These are phyloP conservation scores for Peromyscus polionotus DNA, from an alignment of 2,113 vertebrate species.

Conservation along the genomic window DNA sequence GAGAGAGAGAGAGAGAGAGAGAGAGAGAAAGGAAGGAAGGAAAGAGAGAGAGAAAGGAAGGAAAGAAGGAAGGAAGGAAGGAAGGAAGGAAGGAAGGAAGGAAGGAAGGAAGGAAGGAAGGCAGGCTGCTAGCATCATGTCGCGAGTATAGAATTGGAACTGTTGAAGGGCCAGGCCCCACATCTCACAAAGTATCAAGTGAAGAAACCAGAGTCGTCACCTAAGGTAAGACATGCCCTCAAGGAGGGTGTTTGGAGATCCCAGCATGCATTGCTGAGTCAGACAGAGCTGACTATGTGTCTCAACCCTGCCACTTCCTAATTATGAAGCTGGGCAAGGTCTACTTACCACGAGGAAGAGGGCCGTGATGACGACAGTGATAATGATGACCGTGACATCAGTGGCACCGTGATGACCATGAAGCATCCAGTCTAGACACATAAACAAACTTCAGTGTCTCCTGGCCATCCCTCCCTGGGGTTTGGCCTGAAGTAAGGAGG, in stretches of 20 bases:
- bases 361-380: background rate
- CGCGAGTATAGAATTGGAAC: background rate
- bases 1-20: too few species aligned
- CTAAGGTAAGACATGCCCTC: background rate
- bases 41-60: background rate
- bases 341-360: background rate
- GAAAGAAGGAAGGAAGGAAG: background rate
- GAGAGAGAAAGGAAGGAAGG: background rate
- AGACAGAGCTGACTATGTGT: background rate
- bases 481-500: background rate
- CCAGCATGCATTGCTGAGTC: background rate
- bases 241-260: background rate
- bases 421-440: background rate
- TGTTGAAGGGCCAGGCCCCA: background rate
- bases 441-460: background rate
- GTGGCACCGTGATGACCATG: background rate
- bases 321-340: background rate
- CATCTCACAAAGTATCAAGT: background rate
- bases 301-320: background rate
- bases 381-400: background rate
- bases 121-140: background rate
- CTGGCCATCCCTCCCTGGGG: background rate
- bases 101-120: too few species aligned
- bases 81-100: too few species aligned
- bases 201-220: background rate